phyloP scores from a whole-genome alignment of 2,113 vertebrate genomes.

The Antigone vipio region DNA sequence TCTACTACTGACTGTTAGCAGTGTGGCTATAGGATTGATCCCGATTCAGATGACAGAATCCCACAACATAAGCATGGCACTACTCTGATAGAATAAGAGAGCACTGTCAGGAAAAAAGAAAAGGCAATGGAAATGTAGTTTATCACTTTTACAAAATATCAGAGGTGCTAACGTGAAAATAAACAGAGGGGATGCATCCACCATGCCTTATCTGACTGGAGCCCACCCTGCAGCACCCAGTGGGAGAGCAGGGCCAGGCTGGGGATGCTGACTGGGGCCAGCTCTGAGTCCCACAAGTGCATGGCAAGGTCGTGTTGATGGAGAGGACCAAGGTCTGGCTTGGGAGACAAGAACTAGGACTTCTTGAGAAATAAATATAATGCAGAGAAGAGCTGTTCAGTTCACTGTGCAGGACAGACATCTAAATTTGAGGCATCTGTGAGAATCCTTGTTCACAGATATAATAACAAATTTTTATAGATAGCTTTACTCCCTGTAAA shows the following conservation, averaged over 20 bases:
- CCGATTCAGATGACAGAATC: not conserved
- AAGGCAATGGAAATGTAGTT: not conserved
- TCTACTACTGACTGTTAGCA: not conserved
- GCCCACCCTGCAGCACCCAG: not conserved
- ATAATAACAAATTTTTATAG: not conserved
- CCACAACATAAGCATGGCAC: not conserved
- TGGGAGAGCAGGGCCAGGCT: not conserved
- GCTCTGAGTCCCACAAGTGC: not conserved
- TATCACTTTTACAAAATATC: not conserved
- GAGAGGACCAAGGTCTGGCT: not conserved
- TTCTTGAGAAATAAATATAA: not conserved
- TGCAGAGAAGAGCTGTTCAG: not conserved
- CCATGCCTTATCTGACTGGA: not conserved
- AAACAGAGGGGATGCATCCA: not conserved
- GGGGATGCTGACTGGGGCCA: not conserved
- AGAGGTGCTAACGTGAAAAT: not conserved
- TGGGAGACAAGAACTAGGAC: too few species aligned
- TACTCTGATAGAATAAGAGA: not conserved
- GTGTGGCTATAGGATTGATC: not conserved
- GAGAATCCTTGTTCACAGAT: not conserved
- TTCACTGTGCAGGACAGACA: not conserved
- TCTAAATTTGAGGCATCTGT: not conserved
- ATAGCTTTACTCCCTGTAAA: not conserved
- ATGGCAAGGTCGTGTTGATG: not conserved
- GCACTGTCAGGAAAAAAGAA: not conserved